Evolutionary conservation across 2,113 vertebrate genomes (phyloP).

Genomic region (Anolis carolinensis): DNA sequence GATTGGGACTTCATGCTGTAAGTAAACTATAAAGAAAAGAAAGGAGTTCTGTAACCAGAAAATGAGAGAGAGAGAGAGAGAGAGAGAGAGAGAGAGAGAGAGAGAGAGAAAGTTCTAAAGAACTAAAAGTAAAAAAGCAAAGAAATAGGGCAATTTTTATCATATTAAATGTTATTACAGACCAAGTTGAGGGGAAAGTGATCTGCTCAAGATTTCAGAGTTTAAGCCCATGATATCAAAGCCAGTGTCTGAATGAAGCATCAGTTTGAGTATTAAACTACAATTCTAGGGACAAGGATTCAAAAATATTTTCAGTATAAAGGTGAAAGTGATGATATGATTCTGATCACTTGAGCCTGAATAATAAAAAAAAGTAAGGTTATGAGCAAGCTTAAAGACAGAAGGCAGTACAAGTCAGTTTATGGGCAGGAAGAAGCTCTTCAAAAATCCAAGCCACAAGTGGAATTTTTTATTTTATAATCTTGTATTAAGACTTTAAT

Average conservation of each 20-base stretch:
- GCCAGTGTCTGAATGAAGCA: no score
- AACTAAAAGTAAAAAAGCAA: not conserved
- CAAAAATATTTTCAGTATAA: not conserved
- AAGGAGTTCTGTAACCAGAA: not conserved
- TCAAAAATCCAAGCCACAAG: not conserved
- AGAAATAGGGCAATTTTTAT: not conserved
- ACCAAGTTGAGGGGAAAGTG: not conserved
- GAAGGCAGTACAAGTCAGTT: not conserved
- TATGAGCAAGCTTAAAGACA: not conserved
- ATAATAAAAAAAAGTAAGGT: not conserved
- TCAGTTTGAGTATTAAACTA: no score
- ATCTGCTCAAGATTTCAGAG: not conserved
- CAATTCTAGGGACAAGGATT: no score
- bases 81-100: not conserved
- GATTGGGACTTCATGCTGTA: not conserved
- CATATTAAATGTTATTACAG: not conserved
- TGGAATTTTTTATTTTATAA: not conserved
- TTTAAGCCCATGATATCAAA: not conserved
- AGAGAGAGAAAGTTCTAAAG: not conserved
- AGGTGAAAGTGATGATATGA: not conserved
- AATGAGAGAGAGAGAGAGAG: not conserved
- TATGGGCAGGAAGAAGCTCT: not conserved
- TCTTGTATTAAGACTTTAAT: not conserved
- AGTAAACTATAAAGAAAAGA: not conserved
- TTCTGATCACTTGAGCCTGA: not conserved